Evolutionary conservation across 2,888 invertebrate genomes (phyloP).

Genomic region (Drosophila picticornis): DNA sequence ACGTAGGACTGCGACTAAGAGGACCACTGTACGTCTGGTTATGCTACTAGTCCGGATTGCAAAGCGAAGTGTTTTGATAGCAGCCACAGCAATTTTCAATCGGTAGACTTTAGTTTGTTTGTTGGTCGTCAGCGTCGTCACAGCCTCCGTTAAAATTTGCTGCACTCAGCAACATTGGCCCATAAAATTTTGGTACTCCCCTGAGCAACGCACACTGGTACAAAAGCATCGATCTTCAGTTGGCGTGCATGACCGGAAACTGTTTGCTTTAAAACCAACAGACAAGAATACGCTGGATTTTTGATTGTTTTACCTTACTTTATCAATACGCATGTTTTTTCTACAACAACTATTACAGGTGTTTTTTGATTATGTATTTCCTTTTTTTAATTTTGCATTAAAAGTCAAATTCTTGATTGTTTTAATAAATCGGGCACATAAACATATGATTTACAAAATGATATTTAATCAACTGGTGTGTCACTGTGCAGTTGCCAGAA

Average conservation of each 20-base stretch:
- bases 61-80: slow-evolving; percentile 71
- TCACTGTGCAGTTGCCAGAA: slow-evolving; percentile 37
- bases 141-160: slow-evolving; percentile 58
- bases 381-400: not conserved
- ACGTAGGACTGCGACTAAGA: slow-evolving; percentile 4
- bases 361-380: not conserved
- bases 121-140: slow-evolving; percentile 52
- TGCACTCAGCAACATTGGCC: slow-evolving; percentile 70
- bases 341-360: not conserved
- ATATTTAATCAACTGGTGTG: not conserved
- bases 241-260: not conserved
- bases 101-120: slow-evolving; percentile 78
- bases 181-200: slow-evolving; percentile 34
- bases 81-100: slow-evolving; percentile 80
- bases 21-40: slow-evolving; percentile 43
- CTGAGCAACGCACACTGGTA: slow-evolving; percentile 22
- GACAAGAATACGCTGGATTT: not conserved
- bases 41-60: not conserved
- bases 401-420: not conserved
- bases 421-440: not conserved
- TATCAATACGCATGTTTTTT: too few relatives aligned
- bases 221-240: not conserved
- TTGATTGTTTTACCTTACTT: not conserved
- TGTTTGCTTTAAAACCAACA: not conserved
- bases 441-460: not conserved